Percentiles rank a stretch among this genome's conserved stretches.
Evolutionary conservation across 92 coral and sea anemone genomes (phyloP).

Genomic region (Phenganax subtilis): DNA sequence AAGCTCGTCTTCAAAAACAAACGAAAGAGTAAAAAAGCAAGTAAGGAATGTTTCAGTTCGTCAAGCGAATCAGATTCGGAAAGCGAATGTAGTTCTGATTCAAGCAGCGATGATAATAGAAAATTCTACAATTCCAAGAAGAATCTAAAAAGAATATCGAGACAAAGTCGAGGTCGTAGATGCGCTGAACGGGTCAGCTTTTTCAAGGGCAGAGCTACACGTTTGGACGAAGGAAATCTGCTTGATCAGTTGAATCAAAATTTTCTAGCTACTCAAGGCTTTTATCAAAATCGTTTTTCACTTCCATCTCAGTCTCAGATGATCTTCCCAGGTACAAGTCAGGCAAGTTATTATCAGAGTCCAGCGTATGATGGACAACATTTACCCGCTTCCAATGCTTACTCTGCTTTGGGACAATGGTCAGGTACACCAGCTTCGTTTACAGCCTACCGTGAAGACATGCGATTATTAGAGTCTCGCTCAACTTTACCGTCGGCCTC

Average conservation of each 20-base stretch:
- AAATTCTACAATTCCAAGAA: not conserved
- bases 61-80: conserved; percentile 1
- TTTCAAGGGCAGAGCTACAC: not conserved
- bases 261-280: too few species aligned
- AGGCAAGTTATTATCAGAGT: not conserved
- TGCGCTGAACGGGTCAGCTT: not conserved
- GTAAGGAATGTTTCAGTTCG: not conserved
- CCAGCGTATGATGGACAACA: not conserved
- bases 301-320: conserved; percentile 1
- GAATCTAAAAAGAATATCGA: not conserved
- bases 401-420: not conserved
- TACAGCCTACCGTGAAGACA: not conserved
- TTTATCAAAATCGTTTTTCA: too few species aligned
- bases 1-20: not conserved
- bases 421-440: not conserved
- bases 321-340: not conserved
- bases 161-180: not conserved
- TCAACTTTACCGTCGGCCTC: not conserved
- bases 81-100: conserved; percentile 5
- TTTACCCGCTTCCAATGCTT: not conserved
- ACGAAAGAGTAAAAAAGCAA: conserved; percentile 1
- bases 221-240: too few species aligned
- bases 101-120: not conserved
- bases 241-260: too few species aligned
- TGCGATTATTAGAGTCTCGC: not conserved